Conservation (phyloP, 2,888 invertebrate genomes). For the Cylindroiulus punctatus region DNA sequence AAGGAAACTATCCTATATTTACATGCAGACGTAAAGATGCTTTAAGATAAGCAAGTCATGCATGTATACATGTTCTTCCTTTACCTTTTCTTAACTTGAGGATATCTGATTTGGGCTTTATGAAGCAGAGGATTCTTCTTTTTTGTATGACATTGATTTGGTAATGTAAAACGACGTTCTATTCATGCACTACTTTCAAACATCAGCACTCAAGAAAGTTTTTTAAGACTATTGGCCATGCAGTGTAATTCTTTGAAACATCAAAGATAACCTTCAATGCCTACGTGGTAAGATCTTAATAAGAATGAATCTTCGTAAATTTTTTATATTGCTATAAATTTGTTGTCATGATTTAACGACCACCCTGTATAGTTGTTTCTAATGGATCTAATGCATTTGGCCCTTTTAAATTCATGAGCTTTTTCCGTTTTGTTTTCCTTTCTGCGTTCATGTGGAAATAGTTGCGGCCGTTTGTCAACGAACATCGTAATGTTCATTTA, state of each 20-base stretch:
- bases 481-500: neutral
- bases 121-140: too few relatives aligned
- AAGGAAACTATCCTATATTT: too few relatives aligned
- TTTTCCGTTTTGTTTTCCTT: conserved; percentile 6
- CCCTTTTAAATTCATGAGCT: neutral
- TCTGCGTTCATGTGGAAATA: neutral
- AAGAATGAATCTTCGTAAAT: too few relatives aligned
- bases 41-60: too few relatives aligned
- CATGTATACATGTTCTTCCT: too few relatives aligned
- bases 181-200: neutral
- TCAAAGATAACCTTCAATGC: too few relatives aligned
- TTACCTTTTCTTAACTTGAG: too few relatives aligned
- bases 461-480: conserved; percentile 9
- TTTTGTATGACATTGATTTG: neutral
- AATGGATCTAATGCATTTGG: neutral
- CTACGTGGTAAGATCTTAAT: too few relatives aligned
- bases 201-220: neutral
- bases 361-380: neutral
- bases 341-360: neutral
- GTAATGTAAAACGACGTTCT: neutral
- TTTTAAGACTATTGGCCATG: too few relatives aligned
- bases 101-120: too few relatives aligned
- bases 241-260: neutral
- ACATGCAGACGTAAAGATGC: too few relatives aligned
- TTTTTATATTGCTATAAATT: too few relatives aligned